Base-by-base conservation (phyloP, 2,797 vertebrate genomes). In the Danio jaintianensis region DNA sequence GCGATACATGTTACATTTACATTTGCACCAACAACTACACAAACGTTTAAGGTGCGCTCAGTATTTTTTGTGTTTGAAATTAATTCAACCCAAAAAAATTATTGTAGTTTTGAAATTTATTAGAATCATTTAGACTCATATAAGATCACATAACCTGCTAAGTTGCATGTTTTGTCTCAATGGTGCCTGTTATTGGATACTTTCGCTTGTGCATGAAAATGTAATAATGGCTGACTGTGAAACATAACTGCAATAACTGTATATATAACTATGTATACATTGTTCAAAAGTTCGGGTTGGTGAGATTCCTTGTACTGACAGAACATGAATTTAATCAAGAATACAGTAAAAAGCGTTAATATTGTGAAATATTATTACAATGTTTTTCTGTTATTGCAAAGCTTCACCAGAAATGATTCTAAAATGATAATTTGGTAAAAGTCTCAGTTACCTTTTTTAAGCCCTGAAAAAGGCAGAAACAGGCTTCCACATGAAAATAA, bases 221-320 rank as follows among this genome's bases (percentile, higher is more conserved):
- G 8, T 7, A 18, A 18, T 5, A 38, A 70, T 15, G 36, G 11
- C 68, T 70, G 68, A 40, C 68, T 55, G n/a, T n/a, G 29, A 70
- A 70, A 70, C 53, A 70, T 20, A 42, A 42, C n/a, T 70, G 15
- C 29, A 55, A 70, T 42, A 55, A 55, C 50, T 70, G 7, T 69
- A 29, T 18, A 38, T 61, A 36, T 7, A 38, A 6, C 5, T 58
- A 59, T 36, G n/a, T 53, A 50, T 50, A 16, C 16, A 29, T 8
- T 1, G 0, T 48, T 29, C 20, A 67, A 36, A 68, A 68, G 20
- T 9, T 70, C n/a, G 6, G 15, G 16, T 20, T 2, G 4, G 45
- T 29, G 12, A 69, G 16, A 12, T 69, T 52, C 16, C 50, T 48
- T 68, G n/a, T n/a, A n/a, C n/a, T n/a, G n/a, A n/a, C n/a, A n/a